These are phyloP conservation scores for Microtus ochrogaster DNA, from an alignment of 2,113 vertebrate genomes.

Conservation along the genomic window DNA sequence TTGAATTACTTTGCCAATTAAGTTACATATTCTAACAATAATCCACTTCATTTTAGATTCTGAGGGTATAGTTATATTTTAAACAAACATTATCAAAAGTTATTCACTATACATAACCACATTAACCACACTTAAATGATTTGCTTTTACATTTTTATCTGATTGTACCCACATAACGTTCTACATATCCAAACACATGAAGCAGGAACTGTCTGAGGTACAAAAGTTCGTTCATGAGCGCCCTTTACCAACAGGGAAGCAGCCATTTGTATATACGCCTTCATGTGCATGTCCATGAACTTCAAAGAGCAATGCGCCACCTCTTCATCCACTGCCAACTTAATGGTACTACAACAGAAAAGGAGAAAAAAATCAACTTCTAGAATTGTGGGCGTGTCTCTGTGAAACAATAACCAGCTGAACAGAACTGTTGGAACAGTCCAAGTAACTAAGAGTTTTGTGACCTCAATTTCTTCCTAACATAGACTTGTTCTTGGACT, in stretches of 20 bases:
- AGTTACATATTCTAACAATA: conserved; percentile 62
- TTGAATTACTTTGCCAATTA: conserved; percentile 48
- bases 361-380: conserved; percentile 62
- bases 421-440: not conserved
- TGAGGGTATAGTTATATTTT: conserved; percentile 70
- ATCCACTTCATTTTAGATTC: conserved; percentile 63
- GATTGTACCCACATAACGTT: conserved; percentile 81
- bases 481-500: not conserved
- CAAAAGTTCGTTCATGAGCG: conserved; percentile 73
- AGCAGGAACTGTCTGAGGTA: conserved; percentile 81
- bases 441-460: not conserved
- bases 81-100: conserved; percentile 73
- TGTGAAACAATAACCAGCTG: not conserved
- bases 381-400: not conserved
- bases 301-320: conserved; percentile 86
- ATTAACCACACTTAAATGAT: conserved; percentile 72
- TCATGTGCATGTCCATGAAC: conserved; percentile 78
- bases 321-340: conserved; percentile 83
- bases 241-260: conserved; percentile 84
- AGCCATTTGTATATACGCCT: conserved; percentile 74
- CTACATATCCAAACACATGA: conserved; percentile 83
- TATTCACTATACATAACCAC: conserved; percentile 73
- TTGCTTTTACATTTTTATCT: conserved; percentile 77
- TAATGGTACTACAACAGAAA: conserved; percentile 89
- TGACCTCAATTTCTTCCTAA: not conserved